These are phyloP conservation scores for Acanthopagrus latus DNA, from an alignment of 2,797 vertebrate species.

Conservation along the genomic window DNA sequence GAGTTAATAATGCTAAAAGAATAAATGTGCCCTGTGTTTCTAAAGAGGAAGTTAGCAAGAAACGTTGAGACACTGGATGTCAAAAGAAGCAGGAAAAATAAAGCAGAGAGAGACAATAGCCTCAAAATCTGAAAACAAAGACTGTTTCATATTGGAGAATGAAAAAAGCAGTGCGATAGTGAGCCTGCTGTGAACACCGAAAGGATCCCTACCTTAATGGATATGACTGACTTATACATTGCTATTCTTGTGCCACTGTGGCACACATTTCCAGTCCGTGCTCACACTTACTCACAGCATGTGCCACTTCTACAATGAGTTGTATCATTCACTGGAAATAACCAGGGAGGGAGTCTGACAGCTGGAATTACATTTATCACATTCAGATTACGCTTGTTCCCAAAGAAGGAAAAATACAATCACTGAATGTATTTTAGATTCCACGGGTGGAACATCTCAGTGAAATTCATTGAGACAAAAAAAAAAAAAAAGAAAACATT, in stretches of 20 bases:
- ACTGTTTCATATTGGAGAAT: constrained; percentile 43
- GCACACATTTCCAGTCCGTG: constrained; percentile 58
- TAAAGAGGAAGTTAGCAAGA: constrained; percentile 67
- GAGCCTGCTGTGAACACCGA: constrained; percentile 45
- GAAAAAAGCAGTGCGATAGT: constrained; percentile 46
- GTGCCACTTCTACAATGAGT: constrained; percentile 48
- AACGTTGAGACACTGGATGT: constrained; percentile 49
- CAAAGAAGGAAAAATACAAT: constrained; percentile 25
- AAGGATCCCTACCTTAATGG: constrained; percentile 34
- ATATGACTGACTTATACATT: constrained; percentile 37
- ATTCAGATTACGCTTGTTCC: constrained; percentile 39
- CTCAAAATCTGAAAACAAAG: constrained; percentile 31
- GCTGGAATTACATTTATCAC: constrained; percentile 52
- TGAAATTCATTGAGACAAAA: constrained; percentile 28
- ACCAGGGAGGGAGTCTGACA: constrained; percentile 50
- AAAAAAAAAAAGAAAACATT: constrained; percentile 13
- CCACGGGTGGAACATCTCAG: constrained; percentile 18
- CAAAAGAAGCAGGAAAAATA: constrained; percentile 35
- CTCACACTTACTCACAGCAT: constrained; percentile 64
- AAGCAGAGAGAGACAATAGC: constrained; percentile 27
- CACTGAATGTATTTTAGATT: constrained; percentile 32
- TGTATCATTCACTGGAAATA: constrained; percentile 45
- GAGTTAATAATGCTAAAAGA: constrained; percentile 82
- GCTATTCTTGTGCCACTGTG: constrained; percentile 48
- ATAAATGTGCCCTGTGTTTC: constrained; percentile 77